phyloP scores from a whole-genome alignment of 2,113 vertebrate species.

The Cinclus mexicanus region DNA sequence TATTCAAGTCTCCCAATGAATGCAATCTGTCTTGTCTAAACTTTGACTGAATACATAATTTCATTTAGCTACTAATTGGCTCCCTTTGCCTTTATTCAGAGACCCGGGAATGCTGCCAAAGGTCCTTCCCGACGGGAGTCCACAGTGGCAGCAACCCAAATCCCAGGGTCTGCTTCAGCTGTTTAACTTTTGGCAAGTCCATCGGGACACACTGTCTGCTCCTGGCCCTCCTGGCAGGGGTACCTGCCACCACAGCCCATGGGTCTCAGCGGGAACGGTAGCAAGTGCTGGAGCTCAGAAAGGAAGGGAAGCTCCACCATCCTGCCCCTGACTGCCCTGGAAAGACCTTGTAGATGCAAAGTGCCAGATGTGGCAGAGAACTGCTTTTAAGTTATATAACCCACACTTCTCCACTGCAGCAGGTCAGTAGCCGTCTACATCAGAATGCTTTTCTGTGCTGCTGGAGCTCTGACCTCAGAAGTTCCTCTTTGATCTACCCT shows the following conservation, averaged over 20 bases:
- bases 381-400: not conserved
- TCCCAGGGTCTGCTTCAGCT: not conserved
- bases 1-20: not conserved
- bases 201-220: rapidly evolving
- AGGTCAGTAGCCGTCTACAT: not conserved
- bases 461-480: not conserved
- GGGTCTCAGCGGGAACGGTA: rapidly evolving
- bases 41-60: not conserved
- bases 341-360: not conserved
- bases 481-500: not conserved
- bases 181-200: not conserved
- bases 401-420: not conserved
- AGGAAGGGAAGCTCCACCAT: not conserved
- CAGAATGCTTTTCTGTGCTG: not conserved
- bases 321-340: not conserved
- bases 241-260: rapidly evolving
- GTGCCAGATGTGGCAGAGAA: rapidly evolving
- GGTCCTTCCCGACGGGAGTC: not conserved
- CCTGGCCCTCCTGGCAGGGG: rapidly evolving
- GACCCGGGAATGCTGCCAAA: conserved; percentile 9
- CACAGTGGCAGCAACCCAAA: not conserved
- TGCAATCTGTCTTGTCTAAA: conserved; percentile 7
- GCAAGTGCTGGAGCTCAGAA: not conserved
- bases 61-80: not conserved
- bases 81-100: not conserved